Evolutionary conservation across 2,888 invertebrate genomes (phyloP).

Genomic region (Herminia tarsipennalis): DNA sequence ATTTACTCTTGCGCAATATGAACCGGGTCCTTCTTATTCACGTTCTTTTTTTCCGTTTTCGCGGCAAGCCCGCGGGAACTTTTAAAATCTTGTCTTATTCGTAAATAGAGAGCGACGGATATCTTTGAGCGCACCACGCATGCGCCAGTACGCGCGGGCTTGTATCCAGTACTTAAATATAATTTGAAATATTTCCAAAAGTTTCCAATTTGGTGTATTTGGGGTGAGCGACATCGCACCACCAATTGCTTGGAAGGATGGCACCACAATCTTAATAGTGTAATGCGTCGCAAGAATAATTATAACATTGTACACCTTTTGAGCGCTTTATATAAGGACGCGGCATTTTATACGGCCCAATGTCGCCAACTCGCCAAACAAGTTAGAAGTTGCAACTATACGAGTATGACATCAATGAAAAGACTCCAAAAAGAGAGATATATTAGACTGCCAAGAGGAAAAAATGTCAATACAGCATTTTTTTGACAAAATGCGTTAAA

Average conservation of each 20-base stretch:
- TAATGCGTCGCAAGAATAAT: constrained; percentile 1
- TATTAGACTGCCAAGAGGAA: not conserved
- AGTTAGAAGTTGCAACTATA: not conserved
- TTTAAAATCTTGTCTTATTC: too few species aligned
- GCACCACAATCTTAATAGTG: not conserved
- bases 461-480: not conserved
- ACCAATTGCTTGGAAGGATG: not conserved
- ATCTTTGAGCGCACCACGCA: too few species aligned
- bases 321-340: not conserved
- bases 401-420: not conserved
- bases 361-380: not conserved
- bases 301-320: not conserved
- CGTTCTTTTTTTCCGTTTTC: too few species aligned
- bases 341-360: not conserved
- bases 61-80: too few species aligned
- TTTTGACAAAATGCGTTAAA: not conserved
- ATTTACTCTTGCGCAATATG: too few species aligned
- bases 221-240: not conserved
- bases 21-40: too few species aligned
- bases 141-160: too few species aligned
- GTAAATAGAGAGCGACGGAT: too few species aligned
- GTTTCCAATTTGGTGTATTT: not conserved
- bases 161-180: too few species aligned
- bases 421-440: not conserved
- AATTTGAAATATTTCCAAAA: too few species aligned